Conservation (phyloP, 2,888 invertebrate genomes). For the Cryptus armator region DNA sequence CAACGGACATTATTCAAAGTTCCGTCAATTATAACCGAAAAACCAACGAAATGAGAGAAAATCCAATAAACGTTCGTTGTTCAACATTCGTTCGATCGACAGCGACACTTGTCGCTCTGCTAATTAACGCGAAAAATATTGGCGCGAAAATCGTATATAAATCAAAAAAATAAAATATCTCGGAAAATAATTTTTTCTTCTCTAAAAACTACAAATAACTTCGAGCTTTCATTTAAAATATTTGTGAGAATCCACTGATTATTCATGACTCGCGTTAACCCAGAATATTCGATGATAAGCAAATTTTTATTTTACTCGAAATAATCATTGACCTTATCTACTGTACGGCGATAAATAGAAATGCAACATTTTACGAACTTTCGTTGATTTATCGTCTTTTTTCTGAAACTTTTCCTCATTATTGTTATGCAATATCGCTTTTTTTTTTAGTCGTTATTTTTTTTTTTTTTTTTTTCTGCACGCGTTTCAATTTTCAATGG, state of each 20-base stretch:
- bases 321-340: not conserved
- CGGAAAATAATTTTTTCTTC: not conserved
- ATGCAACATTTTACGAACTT: not conserved
- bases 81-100: constrained; percentile 7
- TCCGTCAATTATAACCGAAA: constrained; percentile 23
- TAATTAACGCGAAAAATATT: constrained; percentile 16
- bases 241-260: not conserved
- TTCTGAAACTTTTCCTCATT: not conserved
- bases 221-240: not conserved
- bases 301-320: not conserved
- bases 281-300: not conserved
- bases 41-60: not conserved
- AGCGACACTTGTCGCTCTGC: not conserved
- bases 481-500: not conserved
- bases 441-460: not conserved
- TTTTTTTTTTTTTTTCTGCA: too few relatives aligned
- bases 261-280: not conserved
- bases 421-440: too few relatives aligned
- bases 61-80: not conserved
- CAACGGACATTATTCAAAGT: constrained; percentile 24
- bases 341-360: not conserved
- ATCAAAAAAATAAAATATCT: not conserved
- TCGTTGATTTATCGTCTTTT: not conserved
- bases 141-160: not conserved
- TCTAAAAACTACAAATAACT: not conserved